Conservation (phyloP, 2,797 vertebrate genomes). For the Lacerta viridis region DNA sequence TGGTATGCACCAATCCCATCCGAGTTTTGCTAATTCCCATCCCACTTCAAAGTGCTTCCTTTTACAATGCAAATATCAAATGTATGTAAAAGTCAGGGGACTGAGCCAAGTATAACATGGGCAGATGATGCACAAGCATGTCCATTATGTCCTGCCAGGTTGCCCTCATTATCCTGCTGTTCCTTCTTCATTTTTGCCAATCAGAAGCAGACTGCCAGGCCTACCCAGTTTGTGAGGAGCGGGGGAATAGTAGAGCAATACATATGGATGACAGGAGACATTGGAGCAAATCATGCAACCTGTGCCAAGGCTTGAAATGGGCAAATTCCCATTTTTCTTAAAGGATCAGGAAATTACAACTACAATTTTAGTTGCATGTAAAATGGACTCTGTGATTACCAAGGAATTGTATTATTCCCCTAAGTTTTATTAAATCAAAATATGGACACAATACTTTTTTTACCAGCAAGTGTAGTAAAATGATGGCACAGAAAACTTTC, state of each 20-base stretch:
- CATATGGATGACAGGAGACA: neutral
- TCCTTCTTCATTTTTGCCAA: conserved; percentile 30
- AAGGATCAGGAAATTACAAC: neutral
- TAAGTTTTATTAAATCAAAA: conserved; percentile 12
- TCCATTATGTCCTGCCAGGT: neutral
- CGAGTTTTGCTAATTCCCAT: neutral
- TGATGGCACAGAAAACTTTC: neutral
- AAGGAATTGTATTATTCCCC: neutral
- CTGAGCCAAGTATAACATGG: neutral
- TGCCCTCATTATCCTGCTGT: conserved; percentile 31
- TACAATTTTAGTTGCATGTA: neutral
- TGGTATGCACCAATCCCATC: neutral
- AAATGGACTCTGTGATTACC: neutral
- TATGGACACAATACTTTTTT: neutral
- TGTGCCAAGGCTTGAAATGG: neutral
- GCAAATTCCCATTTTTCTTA: neutral
- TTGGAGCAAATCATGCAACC: neutral
- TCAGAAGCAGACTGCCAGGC: conserved; percentile 7
- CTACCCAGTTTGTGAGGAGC: neutral
- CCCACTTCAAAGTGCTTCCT: neutral
- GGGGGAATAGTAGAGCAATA: neutral
- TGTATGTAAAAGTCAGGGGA: neutral
- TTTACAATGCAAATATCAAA: neutral
- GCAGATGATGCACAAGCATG: neutral
- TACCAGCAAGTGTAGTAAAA: neutral